These are phyloP conservation scores for Empidonax alnorum DNA, from an alignment of 2,113 vertebrate genomes.

Conservation along the genomic window DNA sequence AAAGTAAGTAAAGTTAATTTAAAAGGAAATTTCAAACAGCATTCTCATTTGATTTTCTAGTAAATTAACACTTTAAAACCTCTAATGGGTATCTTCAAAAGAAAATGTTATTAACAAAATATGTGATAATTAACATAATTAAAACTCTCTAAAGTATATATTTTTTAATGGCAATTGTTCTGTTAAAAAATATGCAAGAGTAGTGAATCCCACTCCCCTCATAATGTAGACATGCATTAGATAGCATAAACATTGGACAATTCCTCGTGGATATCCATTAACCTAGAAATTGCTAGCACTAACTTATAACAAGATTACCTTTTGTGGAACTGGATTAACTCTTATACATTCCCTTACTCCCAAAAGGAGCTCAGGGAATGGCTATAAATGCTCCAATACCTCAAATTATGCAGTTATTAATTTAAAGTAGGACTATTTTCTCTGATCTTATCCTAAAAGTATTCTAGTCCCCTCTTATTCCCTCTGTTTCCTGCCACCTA, in stretches of 20 bases:
- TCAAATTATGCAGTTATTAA: conserved; percentile 5
- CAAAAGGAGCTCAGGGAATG: not conserved
- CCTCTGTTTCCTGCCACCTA: not conserved
- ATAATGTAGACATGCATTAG: not conserved
- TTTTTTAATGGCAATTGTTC: conserved; percentile 47
- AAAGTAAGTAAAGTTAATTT: conserved; percentile 77
- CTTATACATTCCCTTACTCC: not conserved
- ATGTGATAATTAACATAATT: conserved; percentile 73
- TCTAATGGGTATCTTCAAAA: conserved; percentile 72
- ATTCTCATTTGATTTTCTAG: conserved; percentile 65
- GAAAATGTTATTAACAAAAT: conserved; percentile 76
- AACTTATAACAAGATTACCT: conserved; percentile 42
- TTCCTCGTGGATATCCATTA: conserved; percentile 22
- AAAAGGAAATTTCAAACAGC: conserved; percentile 70
- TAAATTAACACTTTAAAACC: conserved; percentile 74
- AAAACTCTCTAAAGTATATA: conserved; percentile 55
- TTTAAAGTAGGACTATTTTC: not conserved
- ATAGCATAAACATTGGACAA: conserved; percentile 27
- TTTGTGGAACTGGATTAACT: conserved; percentile 24
- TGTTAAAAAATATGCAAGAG: conserved; percentile 41
- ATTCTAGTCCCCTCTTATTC: not conserved
- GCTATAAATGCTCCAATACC: not conserved
- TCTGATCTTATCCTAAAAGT: not conserved
- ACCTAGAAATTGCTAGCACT: not conserved
- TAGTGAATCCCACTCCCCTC: conserved; percentile 33